Percentiles rank a stretch among this genome's conserved stretches.
phyloP scores from a whole-genome alignment of 2,797 vertebrate species.

The Pantherophis alleghaniensis region DNA sequence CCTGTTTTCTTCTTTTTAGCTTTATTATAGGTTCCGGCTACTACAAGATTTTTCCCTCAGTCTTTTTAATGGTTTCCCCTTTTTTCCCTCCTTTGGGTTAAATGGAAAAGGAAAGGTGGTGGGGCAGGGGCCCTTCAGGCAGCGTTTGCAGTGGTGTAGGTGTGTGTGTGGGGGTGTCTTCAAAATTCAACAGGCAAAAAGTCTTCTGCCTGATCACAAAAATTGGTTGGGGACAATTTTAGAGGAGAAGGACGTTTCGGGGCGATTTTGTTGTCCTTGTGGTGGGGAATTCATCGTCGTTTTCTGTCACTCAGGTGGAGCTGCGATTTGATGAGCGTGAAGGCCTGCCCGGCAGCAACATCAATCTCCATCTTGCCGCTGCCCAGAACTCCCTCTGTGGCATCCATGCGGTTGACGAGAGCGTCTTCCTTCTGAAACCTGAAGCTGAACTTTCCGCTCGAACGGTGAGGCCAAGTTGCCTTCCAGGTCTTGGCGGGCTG shows the following conservation, averaged over 20 bases:
- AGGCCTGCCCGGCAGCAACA: conserved; percentile 72
- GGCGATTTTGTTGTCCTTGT: background rate
- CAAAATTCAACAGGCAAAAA: too few relatives aligned
- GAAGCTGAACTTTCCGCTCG: conserved; percentile 75
- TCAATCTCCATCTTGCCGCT: conserved; percentile 71
- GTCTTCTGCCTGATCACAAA: background rate
- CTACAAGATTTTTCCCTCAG: background rate
- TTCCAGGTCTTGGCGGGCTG: background rate
- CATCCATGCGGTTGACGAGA: conserved; percentile 84
- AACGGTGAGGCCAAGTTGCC: conserved; percentile 67
- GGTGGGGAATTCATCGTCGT: too few relatives aligned
- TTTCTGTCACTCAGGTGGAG: conserved; percentile 72
- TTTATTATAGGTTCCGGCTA: background rate
- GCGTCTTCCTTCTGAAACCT: conserved; percentile 77
- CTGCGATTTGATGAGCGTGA: conserved; percentile 73
- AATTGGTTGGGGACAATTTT: background rate
- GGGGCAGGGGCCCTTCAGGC: background rate
- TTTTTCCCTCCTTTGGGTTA: background rate
- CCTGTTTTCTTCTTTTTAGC: background rate
- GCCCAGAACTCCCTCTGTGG: conserved; percentile 83
- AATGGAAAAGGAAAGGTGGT: background rate
- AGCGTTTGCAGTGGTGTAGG: background rate
- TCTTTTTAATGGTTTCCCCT: background rate
- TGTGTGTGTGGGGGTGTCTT: too few relatives aligned
- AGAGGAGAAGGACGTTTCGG: background rate